Evolutionary conservation across 2,113 vertebrate genomes (phyloP).

Genomic region (Apodemus sylvaticus): DNA sequence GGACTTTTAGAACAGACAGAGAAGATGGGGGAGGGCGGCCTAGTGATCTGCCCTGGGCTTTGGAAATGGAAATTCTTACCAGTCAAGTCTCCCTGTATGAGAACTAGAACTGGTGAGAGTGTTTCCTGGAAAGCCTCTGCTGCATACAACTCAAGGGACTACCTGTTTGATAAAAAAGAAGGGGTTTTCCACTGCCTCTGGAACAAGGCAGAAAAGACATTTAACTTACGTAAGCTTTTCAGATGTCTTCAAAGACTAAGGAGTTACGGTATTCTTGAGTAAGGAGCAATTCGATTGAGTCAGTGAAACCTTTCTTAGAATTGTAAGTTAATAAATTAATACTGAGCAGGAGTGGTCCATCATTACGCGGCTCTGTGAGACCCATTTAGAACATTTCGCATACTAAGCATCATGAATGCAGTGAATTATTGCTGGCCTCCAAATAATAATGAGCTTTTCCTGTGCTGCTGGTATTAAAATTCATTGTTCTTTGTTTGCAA

Average conservation of each 20-base stretch:
- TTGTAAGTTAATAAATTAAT: constrained; percentile 1
- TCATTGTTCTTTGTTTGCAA: constrained; percentile 37
- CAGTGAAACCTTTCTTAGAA: constrained; percentile 10
- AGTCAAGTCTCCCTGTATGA: neutral
- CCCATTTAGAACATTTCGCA: constrained; percentile 6
- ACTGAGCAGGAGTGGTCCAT: neutral
- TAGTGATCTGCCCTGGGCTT: neutral
- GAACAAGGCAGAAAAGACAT: neutral
- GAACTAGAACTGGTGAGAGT: neutral
- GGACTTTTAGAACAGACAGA: neutral
- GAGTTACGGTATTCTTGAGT: constrained; percentile 15
- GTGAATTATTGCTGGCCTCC: constrained; percentile 18
- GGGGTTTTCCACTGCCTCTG: neutral
- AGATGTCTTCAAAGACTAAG: neutral
- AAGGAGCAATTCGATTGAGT: constrained; percentile 19
- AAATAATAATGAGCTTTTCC: constrained; percentile 22
- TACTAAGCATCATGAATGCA: neutral
- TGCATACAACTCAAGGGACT: neutral
- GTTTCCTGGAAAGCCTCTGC: neutral
- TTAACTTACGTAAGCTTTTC: neutral
- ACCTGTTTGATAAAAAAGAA: neutral
- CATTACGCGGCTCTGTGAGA: neutral
- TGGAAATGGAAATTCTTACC: neutral
- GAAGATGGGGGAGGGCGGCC: fast-evolving
- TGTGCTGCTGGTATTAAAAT: constrained; percentile 30